Evolutionary conservation across 1,140 invertebrate genomes (phyloP).

Genomic region (Aethina tumida): DNA sequence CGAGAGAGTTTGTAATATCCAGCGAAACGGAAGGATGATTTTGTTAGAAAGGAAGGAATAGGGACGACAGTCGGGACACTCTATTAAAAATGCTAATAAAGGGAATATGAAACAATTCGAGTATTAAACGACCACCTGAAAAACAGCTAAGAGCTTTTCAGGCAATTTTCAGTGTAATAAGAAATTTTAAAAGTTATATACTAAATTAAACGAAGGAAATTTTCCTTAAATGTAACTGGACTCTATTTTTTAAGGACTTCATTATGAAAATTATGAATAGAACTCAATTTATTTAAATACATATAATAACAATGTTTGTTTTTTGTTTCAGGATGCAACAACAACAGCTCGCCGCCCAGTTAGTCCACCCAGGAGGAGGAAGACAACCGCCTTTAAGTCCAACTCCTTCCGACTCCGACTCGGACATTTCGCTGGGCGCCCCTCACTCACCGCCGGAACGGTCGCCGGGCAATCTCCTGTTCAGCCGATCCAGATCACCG

Average conservation of each 20-base stretch:
- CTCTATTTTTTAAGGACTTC: conserved; percentile 3
- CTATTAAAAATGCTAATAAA: too few species aligned
- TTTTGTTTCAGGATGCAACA: conserved; percentile 36
- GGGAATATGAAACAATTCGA: too few species aligned
- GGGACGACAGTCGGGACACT: too few species aligned
- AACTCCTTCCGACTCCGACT: conserved; percentile 39
- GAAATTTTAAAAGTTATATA: too few species aligned
- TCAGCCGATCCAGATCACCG: conserved; percentile 27
- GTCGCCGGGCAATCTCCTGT: conserved; percentile 31
- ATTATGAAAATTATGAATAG: conserved; percentile 7
- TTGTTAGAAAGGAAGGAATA: too few species aligned
- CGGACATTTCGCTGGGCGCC: conserved; percentile 43
- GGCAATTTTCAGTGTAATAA: too few species aligned
- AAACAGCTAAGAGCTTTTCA: too few species aligned
- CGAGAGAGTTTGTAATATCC: too few species aligned
- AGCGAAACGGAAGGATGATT: too few species aligned
- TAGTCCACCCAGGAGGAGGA: conserved; percentile 29
- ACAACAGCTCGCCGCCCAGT: conserved; percentile 35
- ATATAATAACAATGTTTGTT: conserved; percentile 2
- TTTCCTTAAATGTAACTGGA: too few species aligned
- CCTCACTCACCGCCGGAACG: conserved; percentile 43
- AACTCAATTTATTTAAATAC: conserved; percentile 2
- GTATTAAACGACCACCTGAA: too few species aligned
- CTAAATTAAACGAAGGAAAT: too few species aligned
- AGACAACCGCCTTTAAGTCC: conserved; percentile 29